These are phyloP conservation scores for Serripes groenlandicus DNA, from an alignment of 2,888 invertebrate species.

Conservation along the genomic window DNA sequence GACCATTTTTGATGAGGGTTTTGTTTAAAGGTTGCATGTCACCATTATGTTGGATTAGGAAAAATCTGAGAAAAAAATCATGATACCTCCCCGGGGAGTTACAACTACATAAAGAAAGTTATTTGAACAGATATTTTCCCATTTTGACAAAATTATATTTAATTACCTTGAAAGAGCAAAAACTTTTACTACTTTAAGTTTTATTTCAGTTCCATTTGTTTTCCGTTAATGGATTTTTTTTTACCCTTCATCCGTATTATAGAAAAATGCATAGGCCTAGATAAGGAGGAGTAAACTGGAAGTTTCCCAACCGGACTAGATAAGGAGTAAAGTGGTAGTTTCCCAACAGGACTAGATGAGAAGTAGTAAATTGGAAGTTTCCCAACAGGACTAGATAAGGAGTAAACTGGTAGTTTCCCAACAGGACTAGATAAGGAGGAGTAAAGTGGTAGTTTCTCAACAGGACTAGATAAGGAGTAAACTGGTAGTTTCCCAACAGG, in stretches of 20 bases:
- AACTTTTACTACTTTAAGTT: slow-evolving; percentile 1
- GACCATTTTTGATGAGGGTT: background rate
- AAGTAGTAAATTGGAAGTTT: too few relatives aligned
- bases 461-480: too few relatives aligned
- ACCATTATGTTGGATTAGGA: slow-evolving; percentile 6
- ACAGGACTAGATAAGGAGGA: too few relatives aligned
- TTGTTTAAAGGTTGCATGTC: slow-evolving; percentile 2
- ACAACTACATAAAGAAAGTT: background rate
- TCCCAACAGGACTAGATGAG: too few relatives aligned
- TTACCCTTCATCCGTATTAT: background rate
- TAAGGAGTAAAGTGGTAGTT: too few relatives aligned
- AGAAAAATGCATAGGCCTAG: too few relatives aligned
- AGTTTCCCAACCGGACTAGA: too few relatives aligned
- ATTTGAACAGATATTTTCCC: background rate
- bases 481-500: too few relatives aligned
- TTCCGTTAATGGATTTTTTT: background rate
- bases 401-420: too few relatives aligned
- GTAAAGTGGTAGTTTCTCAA: too few relatives aligned
- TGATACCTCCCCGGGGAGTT: background rate
- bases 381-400: too few relatives aligned
- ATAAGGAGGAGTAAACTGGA: too few relatives aligned
- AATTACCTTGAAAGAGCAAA: slow-evolving; percentile 7
- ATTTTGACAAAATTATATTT: slow-evolving; percentile 5
- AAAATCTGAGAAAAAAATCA: slow-evolving; percentile 13
- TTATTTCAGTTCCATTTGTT: background rate